phyloP scores from a whole-genome alignment of 2,113 vertebrate species.

The Gopherus evgoodei region DNA sequence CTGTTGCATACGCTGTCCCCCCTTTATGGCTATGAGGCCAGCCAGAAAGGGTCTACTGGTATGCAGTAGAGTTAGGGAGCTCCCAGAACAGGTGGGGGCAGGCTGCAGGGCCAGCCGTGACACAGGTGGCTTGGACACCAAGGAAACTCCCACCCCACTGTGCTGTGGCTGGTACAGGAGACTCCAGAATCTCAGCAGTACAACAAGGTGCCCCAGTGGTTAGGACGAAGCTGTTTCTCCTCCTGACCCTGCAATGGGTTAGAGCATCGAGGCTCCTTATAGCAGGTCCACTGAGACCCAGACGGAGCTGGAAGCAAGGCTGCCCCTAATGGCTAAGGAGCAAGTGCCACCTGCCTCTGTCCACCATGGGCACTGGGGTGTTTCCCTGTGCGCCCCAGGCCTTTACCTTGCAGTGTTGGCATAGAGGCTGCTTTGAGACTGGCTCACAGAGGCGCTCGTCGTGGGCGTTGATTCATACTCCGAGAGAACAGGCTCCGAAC shows the following conservation, averaged over 20 bases:
- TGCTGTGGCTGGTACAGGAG: background rate
- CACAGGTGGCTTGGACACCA: background rate
- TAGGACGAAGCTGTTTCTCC: background rate
- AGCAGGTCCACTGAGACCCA: background rate
- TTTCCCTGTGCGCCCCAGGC: accelerated
- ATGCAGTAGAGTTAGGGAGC: background rate
- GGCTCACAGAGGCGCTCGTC: conserved; percentile 82
- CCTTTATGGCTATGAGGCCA: conserved; percentile 20
- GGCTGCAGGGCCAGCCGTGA: background rate
- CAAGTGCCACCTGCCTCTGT: background rate
- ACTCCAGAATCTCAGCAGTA: background rate
- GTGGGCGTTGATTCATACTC: conserved; percentile 90
- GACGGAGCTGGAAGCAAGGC: background rate
- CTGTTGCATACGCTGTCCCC: conserved; percentile 50
- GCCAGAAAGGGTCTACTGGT: conserved; percentile 55
- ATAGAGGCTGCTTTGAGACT: conserved; percentile 91
- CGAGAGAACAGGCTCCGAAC: conserved; percentile 93
- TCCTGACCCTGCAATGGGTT: background rate
- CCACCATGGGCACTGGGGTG: too few species aligned
- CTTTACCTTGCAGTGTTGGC: conserved; percentile 90
- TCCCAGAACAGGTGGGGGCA: too few species aligned
- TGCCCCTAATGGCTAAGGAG: background rate
- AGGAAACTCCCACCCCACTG: accelerated
- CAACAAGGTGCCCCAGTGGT: background rate
- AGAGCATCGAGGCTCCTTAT: background rate